Conservation (phyloP, 1,140 invertebrate genomes). For the Pararge aegeria region DNA sequence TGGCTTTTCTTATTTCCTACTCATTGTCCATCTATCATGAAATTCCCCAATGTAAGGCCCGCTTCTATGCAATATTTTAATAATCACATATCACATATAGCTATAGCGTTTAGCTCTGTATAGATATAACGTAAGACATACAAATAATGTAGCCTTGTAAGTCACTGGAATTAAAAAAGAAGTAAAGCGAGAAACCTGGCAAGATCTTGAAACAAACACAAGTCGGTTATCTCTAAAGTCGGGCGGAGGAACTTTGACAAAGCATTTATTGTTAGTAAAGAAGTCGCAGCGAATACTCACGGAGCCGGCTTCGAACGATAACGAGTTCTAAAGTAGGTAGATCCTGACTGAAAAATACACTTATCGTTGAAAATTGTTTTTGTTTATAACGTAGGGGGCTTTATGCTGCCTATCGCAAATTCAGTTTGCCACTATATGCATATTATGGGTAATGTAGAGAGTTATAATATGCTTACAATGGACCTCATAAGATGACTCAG, state of each 20-base stretch:
- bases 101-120: too few species aligned
- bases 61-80: too few species aligned
- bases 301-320: constrained; percentile 48
- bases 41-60: too few species aligned
- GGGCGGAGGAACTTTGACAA: constrained; percentile 63
- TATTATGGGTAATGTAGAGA: too few species aligned
- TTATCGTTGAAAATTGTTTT: constrained; percentile 7
- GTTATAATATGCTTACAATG: too few species aligned
- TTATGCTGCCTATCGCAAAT: too few species aligned
- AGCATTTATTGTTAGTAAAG: constrained; percentile 70
- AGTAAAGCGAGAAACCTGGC: constrained; percentile 36
- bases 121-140: too few species aligned
- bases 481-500: too few species aligned
- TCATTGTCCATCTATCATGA: too few species aligned
- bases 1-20: too few species aligned
- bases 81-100: too few species aligned
- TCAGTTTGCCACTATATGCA: too few species aligned
- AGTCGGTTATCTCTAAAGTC: constrained; percentile 59
- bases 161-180: constrained; percentile 34
- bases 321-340: constrained; percentile 58
- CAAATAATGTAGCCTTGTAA: constrained; percentile 3
- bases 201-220: constrained; percentile 58
- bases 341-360: constrained; percentile 29
- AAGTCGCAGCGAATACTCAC: constrained; percentile 44
- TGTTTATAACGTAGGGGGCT: not conserved